Evolutionary conservation across 2,888 invertebrate species (phyloP).

Genomic region (Griposia aprilina): DNA sequence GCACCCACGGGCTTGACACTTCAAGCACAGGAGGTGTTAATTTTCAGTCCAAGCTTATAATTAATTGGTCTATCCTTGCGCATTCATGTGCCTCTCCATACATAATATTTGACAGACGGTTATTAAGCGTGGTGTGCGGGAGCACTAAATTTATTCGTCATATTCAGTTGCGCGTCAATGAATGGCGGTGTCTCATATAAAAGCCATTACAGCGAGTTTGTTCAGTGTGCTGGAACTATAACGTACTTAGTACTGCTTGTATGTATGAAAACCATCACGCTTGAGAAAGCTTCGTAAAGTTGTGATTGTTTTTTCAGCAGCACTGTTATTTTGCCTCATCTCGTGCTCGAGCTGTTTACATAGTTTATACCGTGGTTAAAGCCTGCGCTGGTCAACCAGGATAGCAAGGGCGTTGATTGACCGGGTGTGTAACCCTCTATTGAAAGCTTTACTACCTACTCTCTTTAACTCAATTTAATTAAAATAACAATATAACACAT

Average conservation of each 20-base stretch:
- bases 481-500: no score
- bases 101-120: background rate
- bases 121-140: background rate
- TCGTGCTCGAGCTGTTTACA: background rate
- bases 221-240: background rate
- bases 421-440: background rate
- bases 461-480: background rate
- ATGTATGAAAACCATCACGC: background rate
- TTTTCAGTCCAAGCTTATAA: background rate
- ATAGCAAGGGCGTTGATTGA: background rate
- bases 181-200: background rate
- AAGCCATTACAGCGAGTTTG: constrained; percentile 6
- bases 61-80: background rate
- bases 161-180: constrained; percentile 6
- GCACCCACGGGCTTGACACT: background rate
- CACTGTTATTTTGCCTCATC: background rate
- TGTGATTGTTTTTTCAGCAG: background rate
- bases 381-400: background rate
- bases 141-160: constrained; percentile 18
- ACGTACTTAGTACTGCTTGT: background rate
- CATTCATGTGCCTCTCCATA: background rate
- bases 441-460: background rate
- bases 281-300: background rate
- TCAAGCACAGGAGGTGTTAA: background rate
- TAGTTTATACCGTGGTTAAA: background rate